Conservation (phyloP, 2,113 vertebrate species). For the Gallinago media region DNA sequence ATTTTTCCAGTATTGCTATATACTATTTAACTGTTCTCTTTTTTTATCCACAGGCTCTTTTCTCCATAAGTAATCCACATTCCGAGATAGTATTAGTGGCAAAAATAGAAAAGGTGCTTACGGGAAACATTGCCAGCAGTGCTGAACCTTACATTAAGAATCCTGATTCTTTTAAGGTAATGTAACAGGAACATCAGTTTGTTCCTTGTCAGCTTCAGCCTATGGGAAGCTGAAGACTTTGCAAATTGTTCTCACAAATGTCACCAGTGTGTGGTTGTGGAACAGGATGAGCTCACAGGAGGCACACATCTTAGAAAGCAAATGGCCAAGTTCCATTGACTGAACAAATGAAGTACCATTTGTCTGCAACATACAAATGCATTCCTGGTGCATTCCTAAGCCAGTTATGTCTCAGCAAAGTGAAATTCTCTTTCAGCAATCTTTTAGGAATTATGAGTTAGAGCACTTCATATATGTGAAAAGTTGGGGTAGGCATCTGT, state of each 20-base stretch:
- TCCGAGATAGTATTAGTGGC: conserved; percentile 94
- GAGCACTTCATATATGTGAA: accelerated
- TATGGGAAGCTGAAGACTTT: not conserved
- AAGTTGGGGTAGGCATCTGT: not conserved
- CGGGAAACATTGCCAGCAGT: conserved; percentile 91
- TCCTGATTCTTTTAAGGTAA: conserved; percentile 95
- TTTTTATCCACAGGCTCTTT: conserved; percentile 86
- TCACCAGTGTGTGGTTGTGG: not conserved
- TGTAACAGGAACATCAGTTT: not conserved
- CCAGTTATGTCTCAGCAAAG: not conserved
- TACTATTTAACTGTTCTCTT: not conserved
- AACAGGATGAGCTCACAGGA: not conserved
- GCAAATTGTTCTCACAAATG: not conserved
- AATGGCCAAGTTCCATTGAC: not conserved
- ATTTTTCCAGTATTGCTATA: not conserved
- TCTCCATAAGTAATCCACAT: conserved; percentile 94
- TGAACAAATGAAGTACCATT: not conserved
- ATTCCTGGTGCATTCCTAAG: not conserved
- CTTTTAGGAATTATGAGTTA: not conserved
- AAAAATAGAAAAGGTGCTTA: conserved; percentile 95
- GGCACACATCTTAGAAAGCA: not conserved
- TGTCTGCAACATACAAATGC: not conserved
- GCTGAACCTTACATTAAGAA: conserved; percentile 97
- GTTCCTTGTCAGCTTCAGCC: not conserved
- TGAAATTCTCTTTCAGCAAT: not conserved